These are phyloP conservation scores for Drosophila aldrichi DNA, from an alignment of 2,888 invertebrate genomes.

Conservation along the genomic window DNA sequence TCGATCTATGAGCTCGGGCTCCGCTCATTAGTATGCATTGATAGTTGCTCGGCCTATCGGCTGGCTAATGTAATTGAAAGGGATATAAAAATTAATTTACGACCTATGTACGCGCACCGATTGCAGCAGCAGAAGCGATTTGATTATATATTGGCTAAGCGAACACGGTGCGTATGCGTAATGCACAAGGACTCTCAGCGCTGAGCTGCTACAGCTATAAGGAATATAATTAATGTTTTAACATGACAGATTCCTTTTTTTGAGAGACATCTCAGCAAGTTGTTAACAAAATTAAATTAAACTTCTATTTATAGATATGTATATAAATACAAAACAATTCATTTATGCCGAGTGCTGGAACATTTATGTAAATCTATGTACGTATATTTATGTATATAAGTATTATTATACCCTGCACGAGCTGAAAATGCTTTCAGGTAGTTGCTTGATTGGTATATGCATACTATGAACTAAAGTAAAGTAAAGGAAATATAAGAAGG, in stretches of 20 bases:
- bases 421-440: neutral
- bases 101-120: constrained; percentile 51
- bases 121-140: neutral
- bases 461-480: no score
- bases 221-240: neutral
- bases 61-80: constrained; percentile 57
- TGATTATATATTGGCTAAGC: neutral
- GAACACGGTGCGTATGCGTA: constrained; percentile 23
- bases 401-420: neutral
- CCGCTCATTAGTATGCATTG: constrained; percentile 54
- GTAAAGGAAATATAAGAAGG: no score
- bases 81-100: constrained; percentile 71
- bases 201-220: neutral
- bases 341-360: neutral
- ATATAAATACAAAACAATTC: neutral
- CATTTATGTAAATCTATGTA: neutral
- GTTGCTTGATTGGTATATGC: no score
- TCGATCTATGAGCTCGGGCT: neutral
- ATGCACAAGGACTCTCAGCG: constrained; percentile 5
- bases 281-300: neutral
- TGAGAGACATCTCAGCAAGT: neutral
- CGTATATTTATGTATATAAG: neutral
- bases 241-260: neutral
- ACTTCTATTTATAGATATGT: neutral
- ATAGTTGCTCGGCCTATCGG: constrained; percentile 40